A percentile compares a stretch with the other conserved stretches of the same genome.
Evolutionary conservation across 2,113 vertebrate species (phyloP).

Genomic region (Labrus mixtus): DNA sequence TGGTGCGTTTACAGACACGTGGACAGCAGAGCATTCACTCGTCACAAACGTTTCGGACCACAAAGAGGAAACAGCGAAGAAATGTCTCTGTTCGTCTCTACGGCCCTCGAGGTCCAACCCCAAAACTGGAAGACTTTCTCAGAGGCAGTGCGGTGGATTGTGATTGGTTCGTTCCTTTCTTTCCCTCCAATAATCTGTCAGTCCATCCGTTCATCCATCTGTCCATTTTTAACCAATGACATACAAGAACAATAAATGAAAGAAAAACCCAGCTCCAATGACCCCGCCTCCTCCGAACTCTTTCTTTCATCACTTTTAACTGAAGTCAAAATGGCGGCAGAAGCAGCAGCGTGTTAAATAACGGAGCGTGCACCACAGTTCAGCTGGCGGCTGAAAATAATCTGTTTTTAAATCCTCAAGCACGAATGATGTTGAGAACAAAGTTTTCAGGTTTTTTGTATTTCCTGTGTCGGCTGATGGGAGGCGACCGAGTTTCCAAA

Average conservation of each 20-base stretch:
- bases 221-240: neutral
- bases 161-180: constrained; percentile 51
- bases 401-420: neutral
- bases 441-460: neutral
- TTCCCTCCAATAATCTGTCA: neutral
- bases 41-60: neutral
- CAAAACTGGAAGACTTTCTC: constrained; percentile 81
- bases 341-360: neutral
- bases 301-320: neutral
- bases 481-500: constrained; percentile 37
- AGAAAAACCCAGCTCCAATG: neutral
- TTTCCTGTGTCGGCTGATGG: constrained; percentile 32
- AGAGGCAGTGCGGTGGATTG: constrained; percentile 61
- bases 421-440: neutral
- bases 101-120: neutral
- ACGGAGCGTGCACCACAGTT: constrained; percentile 20
- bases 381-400: too few species aligned
- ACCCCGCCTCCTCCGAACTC: neutral
- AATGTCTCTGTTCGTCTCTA: neutral
- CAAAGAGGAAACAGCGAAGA: neutral
- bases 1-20: neutral
- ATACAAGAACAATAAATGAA: neutral
- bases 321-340: constrained; percentile 8
- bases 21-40: neutral
- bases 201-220: neutral